phyloP scores from a whole-genome alignment of 1,140 invertebrate species.

The Ctenoplectra terminalis region DNA sequence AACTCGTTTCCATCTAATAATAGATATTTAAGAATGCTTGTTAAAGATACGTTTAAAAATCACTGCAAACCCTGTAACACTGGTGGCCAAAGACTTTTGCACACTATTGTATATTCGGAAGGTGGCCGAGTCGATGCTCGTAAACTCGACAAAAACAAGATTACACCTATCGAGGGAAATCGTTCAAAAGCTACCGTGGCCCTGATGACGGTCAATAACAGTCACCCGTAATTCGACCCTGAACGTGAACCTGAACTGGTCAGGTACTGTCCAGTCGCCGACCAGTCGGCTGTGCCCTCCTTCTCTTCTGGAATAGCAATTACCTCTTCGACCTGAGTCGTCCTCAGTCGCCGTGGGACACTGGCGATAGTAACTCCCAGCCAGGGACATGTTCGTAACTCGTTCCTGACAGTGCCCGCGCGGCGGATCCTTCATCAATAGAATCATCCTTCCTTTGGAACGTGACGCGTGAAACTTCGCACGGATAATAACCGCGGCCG shows the following conservation, averaged over 20 bases:
- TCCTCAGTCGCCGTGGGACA: slow-evolving; percentile 73
- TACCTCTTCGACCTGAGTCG: slow-evolving; percentile 72
- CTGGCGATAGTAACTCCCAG: slow-evolving; percentile 72
- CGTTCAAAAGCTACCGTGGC: slow-evolving; percentile 19
- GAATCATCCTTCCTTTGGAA: slow-evolving; percentile 44
- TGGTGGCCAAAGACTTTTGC: too few species aligned
- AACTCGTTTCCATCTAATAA: too few species aligned
- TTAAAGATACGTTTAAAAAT: too few species aligned
- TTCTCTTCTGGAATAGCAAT: slow-evolving; percentile 77
- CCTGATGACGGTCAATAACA: slow-evolving; percentile 77
- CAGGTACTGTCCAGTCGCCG: slow-evolving; percentile 73
- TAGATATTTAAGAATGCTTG: too few species aligned
- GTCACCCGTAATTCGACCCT: slow-evolving; percentile 74
- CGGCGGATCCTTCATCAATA: slow-evolving; percentile 49
- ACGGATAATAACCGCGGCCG: neutral
- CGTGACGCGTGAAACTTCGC: slow-evolving; percentile 13
- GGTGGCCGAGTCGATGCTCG: too few species aligned
- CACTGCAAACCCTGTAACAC: too few species aligned
- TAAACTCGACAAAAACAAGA: neutral
- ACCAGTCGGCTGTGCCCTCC: slow-evolving; percentile 70
- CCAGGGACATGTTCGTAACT: slow-evolving; percentile 68
- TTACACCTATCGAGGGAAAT: neutral
- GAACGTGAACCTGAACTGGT: slow-evolving; percentile 79
- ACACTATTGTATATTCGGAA: too few species aligned
- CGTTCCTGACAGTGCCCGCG: slow-evolving; percentile 66